Percentiles rank a stretch among this genome's conserved stretches.
These are phyloP conservation scores for Chelidonichthys spinosus DNA, from an alignment of 2,797 vertebrate genomes.

Conservation along the genomic window DNA sequence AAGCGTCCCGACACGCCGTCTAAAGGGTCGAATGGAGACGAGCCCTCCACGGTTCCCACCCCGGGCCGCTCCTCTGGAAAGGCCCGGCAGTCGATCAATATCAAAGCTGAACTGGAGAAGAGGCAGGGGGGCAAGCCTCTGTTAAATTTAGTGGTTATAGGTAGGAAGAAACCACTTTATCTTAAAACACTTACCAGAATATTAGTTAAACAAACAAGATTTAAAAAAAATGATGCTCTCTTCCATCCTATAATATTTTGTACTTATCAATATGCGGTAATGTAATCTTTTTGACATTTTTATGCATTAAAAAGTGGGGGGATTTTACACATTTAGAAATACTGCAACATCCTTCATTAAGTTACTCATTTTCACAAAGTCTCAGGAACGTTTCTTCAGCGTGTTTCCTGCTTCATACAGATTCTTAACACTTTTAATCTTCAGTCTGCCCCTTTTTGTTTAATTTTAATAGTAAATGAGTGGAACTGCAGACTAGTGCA, in stretches of 20 bases:
- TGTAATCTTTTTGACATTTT: not conserved
- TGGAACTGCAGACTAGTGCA: constrained; percentile 32
- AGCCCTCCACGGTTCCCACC: constrained; percentile 75
- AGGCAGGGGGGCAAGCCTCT: constrained; percentile 96
- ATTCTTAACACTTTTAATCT: not conserved
- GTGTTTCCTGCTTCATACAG: not conserved
- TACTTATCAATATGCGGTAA: not conserved
- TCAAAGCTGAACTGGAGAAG: constrained; percentile 95
- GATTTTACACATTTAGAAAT: not conserved
- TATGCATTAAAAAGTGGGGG: not conserved
- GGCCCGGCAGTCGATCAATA: constrained; percentile 89
- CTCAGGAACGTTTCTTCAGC: not conserved
- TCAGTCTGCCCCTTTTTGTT: not conserved
- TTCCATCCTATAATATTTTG: not conserved
- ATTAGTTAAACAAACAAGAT: not conserved
- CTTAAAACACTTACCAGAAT: no score
- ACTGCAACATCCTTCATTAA: not conserved
- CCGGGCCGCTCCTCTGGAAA: constrained; percentile 88
- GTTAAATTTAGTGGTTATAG: constrained; percentile 96
- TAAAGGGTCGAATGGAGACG: constrained; percentile 80
- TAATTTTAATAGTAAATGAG: constrained; percentile 17
- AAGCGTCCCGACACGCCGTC: constrained; percentile 79
- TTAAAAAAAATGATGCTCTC: not conserved
- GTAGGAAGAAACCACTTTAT: constrained; percentile 73
- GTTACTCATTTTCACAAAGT: not conserved